phyloP scores from a whole-genome alignment of 2,113 vertebrate species.

The Dermatemys mawii region DNA sequence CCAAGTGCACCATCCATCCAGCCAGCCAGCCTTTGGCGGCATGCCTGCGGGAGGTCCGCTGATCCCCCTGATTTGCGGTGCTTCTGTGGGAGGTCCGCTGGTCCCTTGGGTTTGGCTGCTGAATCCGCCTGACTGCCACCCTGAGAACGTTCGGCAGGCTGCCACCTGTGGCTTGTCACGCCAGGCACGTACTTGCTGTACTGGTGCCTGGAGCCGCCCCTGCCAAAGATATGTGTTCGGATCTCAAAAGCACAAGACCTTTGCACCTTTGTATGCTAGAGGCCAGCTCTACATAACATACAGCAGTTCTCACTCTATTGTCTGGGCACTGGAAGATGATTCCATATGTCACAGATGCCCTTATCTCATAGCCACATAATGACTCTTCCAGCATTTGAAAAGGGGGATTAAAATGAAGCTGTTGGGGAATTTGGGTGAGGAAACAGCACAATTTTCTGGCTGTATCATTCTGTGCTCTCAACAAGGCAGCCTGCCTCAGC shows the following conservation, averaged over 20 bases:
- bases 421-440: constrained; percentile 14
- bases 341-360: not conserved
- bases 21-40: too few species aligned
- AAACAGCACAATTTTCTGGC: not conserved
- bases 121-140: too few species aligned
- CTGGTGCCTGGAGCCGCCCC: too few species aligned
- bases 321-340: not conserved
- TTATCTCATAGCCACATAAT: not conserved
- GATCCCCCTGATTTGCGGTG: too few species aligned
- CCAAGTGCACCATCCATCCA: too few species aligned
- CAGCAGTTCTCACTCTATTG: rapidly evolving
- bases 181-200: too few species aligned
- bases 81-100: too few species aligned
- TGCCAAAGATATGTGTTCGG: rapidly evolving
- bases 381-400: not conserved
- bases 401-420: not conserved
- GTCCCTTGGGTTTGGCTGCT: too few species aligned
- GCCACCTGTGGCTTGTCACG: too few species aligned
- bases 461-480: constrained; percentile 15
- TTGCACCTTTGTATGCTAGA: not conserved
- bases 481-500: not conserved
- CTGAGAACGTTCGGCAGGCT: too few species aligned
- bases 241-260: not conserved
- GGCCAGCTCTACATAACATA: not conserved
- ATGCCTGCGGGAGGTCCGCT: too few species aligned